These are phyloP conservation scores for Cabera pusaria DNA, from an alignment of 2,888 invertebrate species.

Conservation along the genomic window DNA sequence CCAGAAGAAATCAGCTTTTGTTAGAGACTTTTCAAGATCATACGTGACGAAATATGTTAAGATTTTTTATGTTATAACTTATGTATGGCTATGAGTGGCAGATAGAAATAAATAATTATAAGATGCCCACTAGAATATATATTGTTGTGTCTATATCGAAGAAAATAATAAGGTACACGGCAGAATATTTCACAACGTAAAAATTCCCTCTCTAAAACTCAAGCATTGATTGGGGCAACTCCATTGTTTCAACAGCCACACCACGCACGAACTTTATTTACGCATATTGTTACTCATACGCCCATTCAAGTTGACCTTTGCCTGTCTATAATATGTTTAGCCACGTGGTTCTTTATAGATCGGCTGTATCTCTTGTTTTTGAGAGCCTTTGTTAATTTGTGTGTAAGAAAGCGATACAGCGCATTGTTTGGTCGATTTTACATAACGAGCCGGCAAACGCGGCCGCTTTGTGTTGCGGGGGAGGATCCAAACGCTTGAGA, in stretches of 20 bases:
- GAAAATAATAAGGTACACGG: too few species aligned
- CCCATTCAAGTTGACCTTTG: slow-evolving; percentile 24
- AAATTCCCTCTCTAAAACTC: background rate
- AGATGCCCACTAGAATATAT: too few species aligned
- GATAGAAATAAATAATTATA: too few species aligned
- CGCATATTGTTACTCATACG: slow-evolving; percentile 34
- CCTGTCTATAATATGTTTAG: slow-evolving; percentile 1
- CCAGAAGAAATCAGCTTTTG: too few species aligned
- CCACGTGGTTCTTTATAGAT: slow-evolving; percentile 18
- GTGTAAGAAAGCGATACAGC: slow-evolving; percentile 76
- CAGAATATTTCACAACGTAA: background rate
- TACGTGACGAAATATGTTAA: too few species aligned
- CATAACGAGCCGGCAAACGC: slow-evolving; percentile 79
- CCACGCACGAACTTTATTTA: slow-evolving; percentile 42
- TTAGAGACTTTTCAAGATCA: too few species aligned
- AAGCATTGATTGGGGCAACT: slow-evolving; percentile 23
- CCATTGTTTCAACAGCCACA: slow-evolving; percentile 41
- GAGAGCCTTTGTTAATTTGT: slow-evolving; percentile 74
- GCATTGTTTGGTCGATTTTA: slow-evolving; percentile 77
- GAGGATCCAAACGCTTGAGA: slow-evolving; percentile 74
- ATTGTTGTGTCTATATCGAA: too few species aligned
- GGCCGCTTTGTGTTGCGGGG: slow-evolving; percentile 72
- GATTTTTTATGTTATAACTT: too few species aligned
- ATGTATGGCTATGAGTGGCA: too few species aligned
- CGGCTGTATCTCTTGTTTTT: slow-evolving; percentile 43